Conservation (phyloP, 2,888 invertebrate species). For the Parnassius glacialis region DNA sequence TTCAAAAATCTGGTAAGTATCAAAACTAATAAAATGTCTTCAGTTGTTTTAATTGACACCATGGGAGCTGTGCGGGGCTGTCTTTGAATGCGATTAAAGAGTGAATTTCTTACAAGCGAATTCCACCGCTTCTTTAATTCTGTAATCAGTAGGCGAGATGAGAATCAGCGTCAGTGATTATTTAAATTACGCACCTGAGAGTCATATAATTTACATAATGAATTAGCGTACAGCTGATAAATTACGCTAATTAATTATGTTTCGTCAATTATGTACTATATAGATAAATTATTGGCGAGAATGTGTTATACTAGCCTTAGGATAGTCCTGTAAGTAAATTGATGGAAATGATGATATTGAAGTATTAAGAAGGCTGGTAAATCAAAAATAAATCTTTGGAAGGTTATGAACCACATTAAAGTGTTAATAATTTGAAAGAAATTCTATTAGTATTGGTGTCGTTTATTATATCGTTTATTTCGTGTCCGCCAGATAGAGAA, state of each 20-base stretch:
- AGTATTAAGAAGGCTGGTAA: too few species aligned
- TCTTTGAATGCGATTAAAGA: conserved; percentile 46
- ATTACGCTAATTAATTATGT: conserved; percentile 12
- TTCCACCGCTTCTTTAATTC: conserved; percentile 39
- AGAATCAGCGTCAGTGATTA: conserved; percentile 61
- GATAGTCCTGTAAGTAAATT: too few species aligned
- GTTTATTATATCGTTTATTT: too few species aligned
- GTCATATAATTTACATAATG: conserved; percentile 28
- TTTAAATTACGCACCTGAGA: conserved; percentile 60
- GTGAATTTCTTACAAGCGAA: conserved; percentile 66
- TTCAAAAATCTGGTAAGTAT: conserved; percentile 29
- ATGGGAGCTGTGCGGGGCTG: conserved; percentile 47
- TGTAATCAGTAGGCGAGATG: conserved; percentile 47
- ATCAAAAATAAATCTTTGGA: too few species aligned
- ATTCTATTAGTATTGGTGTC: too few species aligned
- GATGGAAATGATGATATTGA: too few species aligned
- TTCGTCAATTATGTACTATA: too few species aligned
- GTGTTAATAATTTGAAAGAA: too few species aligned
- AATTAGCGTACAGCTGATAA: conserved; percentile 43
- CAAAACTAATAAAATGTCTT: conserved; percentile 64
- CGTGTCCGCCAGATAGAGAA: too few species aligned
- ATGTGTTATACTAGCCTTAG: too few species aligned
- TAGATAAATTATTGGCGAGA: too few species aligned
- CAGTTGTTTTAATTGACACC: conserved; percentile 69
- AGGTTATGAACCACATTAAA: too few species aligned